Percentiles rank a stretch among this genome's conserved stretches.
These are phyloP conservation scores for Macrosiphum euphorbiae DNA, from an alignment of 2,888 invertebrate species.

Conservation along the genomic window DNA sequence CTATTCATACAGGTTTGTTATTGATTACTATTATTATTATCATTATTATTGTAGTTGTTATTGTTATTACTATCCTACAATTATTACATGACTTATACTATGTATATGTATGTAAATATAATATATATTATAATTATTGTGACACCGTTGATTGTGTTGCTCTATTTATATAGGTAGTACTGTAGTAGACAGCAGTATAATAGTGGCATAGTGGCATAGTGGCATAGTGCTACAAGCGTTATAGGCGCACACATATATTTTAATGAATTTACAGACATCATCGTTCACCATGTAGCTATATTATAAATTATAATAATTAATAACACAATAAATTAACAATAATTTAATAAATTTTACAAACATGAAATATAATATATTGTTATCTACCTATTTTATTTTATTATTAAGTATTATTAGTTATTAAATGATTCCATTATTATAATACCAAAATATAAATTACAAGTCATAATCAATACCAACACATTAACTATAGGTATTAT, in stretches of 20 bases:
- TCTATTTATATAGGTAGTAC: background rate
- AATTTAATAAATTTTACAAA: background rate
- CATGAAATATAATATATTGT: background rate
- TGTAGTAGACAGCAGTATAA: background rate
- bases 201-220: background rate
- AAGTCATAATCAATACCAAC: background rate
- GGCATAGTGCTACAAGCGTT: background rate
- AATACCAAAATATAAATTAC: background rate
- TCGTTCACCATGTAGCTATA: background rate
- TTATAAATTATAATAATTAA: background rate
- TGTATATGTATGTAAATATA: background rate
- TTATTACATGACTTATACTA: background rate
- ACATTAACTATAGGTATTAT: background rate
- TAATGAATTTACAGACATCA: background rate
- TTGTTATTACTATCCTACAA: background rate
- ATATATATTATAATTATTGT: background rate
- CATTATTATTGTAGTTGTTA: constrained; percentile 10
- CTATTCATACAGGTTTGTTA: constrained; percentile 79
- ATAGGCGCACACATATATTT: background rate
- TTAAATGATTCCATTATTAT: background rate
- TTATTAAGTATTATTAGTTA: background rate
- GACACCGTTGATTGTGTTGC: background rate
- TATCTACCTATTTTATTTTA: background rate
- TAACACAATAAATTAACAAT: background rate
- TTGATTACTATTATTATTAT: background rate